Conservation (phyloP, 2,888 invertebrate species). For the Selenia dentaria region DNA sequence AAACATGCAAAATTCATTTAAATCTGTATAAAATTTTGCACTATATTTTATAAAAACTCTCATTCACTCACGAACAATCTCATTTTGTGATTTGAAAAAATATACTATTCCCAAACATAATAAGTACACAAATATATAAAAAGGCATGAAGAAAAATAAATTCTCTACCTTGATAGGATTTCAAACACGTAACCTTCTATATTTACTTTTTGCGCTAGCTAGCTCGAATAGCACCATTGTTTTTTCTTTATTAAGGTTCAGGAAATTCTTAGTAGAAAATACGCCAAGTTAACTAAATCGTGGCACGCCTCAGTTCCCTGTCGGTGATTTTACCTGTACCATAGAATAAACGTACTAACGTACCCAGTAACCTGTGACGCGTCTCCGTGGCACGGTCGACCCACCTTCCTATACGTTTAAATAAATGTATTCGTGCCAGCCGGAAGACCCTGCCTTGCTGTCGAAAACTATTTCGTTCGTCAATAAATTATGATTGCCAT, state of each 20-base stretch:
- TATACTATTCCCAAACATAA: no score
- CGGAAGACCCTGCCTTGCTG: constrained; percentile 3
- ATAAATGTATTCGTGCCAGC: constrained; percentile 25
- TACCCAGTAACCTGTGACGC: not conserved
- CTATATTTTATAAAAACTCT: no score
- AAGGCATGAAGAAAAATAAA: no score
- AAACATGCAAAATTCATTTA: no score
- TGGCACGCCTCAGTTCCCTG: constrained; percentile 33
- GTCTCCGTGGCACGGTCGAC: constrained; percentile 25
- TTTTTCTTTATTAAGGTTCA: constrained; percentile 35
- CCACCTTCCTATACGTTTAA: constrained; percentile 29
- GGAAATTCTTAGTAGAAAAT: constrained; percentile 32
- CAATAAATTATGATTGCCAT: no score
- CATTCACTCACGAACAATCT: no score
- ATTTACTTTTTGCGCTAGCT: constrained; percentile 2
- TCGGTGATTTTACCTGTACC: constrained; percentile 35
- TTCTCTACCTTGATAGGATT: not conserved
- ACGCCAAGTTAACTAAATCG: constrained; percentile 37
- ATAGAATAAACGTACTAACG: no score
- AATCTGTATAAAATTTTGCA: no score
- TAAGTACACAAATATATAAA: no score
- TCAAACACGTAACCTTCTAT: not conserved
- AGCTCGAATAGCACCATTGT: constrained; percentile 18
- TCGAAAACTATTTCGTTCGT: constrained; percentile 6
- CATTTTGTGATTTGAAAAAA: no score